Percentiles rank a stretch among this genome's conserved stretches.
These are phyloP conservation scores for Oryctes rhinoceros DNA, from an alignment of 1,140 invertebrate genomes.

Conservation along the genomic window DNA sequence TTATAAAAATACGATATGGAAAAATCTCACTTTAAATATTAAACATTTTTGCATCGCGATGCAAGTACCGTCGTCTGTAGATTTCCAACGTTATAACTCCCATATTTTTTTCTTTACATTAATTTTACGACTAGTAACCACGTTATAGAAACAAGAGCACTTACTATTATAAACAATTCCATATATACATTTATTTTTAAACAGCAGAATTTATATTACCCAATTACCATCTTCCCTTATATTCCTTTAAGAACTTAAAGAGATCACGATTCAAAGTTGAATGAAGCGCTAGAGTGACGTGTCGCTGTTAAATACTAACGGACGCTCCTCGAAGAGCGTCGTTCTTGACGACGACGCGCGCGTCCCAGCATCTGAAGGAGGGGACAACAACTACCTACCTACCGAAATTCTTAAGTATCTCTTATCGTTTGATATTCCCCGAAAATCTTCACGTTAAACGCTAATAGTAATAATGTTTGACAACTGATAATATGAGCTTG, in stretches of 20 bases:
- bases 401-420: constrained; percentile 49
- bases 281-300: constrained; percentile 51
- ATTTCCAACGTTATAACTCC: not conserved
- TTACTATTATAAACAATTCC: not conserved
- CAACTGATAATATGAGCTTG: too few species aligned
- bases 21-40: constrained; percentile 38
- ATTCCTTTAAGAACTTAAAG: not conserved
- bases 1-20: constrained; percentile 39
- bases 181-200: not conserved
- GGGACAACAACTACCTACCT: constrained; percentile 35
- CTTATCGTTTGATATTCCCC: constrained; percentile 50
- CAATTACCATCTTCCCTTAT: not conserved
- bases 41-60: constrained; percentile 26
- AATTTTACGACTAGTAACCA: not conserved
- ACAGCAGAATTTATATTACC: too few species aligned
- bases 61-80: not conserved
- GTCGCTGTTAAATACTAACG: constrained; percentile 56
- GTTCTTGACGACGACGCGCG: constrained; percentile 53
- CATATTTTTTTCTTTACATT: not conserved
- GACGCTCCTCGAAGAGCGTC: constrained; percentile 49
- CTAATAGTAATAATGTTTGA: too few species aligned
- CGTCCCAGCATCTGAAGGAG: constrained; percentile 47
- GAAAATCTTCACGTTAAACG: constrained; percentile 40
- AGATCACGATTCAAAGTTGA: constrained; percentile 27
- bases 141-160: not conserved